Conservation (phyloP, 53 echinoderm and acorn worm species). For the Paelopatides confundens region DNA sequence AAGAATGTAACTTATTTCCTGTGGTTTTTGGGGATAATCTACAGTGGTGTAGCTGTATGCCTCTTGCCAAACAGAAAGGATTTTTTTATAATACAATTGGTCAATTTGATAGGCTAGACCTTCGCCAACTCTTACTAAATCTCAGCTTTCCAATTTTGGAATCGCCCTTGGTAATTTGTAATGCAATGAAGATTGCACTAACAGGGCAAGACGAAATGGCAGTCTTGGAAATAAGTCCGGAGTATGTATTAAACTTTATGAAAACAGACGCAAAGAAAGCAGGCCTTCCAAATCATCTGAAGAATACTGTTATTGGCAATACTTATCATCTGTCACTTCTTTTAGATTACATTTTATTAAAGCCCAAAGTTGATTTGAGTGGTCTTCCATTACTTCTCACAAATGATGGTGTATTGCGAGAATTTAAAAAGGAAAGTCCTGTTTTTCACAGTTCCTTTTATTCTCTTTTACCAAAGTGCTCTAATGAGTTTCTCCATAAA, state of each 20-base stretch:
- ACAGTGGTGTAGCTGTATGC: conserved; percentile 6
- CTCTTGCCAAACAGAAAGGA: not conserved
- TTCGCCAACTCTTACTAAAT: not conserved
- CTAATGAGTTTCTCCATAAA: not conserved
- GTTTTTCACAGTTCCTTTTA: conserved; percentile 13
- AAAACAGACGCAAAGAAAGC: not conserved
- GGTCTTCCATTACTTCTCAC: conserved; percentile 19
- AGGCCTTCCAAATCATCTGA: not conserved
- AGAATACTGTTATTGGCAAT: not conserved
- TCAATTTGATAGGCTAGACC: not conserved
- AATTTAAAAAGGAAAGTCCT: not conserved
- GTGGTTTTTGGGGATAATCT: not conserved
- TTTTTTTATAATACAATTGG: not conserved
- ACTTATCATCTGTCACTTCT: not conserved
- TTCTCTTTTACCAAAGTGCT: conserved; percentile 1
- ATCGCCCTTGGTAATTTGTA: not conserved
- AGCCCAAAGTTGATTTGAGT: not conserved
- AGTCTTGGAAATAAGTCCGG: not conserved
- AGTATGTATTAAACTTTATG: not conserved
- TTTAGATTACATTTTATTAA: not conserved
- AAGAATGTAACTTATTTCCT: not conserved
- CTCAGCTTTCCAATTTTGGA: conserved; percentile 4
- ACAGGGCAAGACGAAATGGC: not conserved
- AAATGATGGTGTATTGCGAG: not conserved
- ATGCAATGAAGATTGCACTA: not conserved